Evolutionary conservation across 2,113 vertebrate species (phyloP), one percentile per base, ranked within the genome.

Genomic region (Colinus virginianus): DNA sequence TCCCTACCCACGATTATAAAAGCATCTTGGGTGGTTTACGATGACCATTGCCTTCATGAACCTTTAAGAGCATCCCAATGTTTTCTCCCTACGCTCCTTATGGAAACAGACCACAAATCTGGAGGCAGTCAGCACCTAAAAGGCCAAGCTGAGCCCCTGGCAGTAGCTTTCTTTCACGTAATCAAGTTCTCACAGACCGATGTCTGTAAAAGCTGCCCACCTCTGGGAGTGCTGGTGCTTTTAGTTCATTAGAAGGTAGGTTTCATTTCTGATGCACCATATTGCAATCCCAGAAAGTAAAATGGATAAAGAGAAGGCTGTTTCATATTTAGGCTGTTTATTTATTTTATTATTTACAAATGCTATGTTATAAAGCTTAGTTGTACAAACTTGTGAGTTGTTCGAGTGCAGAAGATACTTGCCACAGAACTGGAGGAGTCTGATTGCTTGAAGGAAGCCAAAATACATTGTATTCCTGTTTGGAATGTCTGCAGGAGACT

Each of bases 101-200:
- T 59, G 30, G 19, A 40, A 40, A 6, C 43, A 46, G 32, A 56
- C 49, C 64, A 63, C 40, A 90, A 68, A 82, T 92, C 79, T 64
- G 58, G 23, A 86, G 69, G 48, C 38, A 56, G 36, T 64, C 36
- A 75, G 34, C 67, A 88, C 26, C 80, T 90, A 13, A 18, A 49
- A 69, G 46, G 84, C 59, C 48, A 85, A 78, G 63, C 40, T 91
- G 53, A 75, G 78, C 28, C 32, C 7, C 70, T 92, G n/a, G 63
- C 25, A 79, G 62, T 92, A 55, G 72, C 90, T 95, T 91, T 90
- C 70, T 90, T 81, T 78, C 70, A 69, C 63, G 46, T 87, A 88
- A 95, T 68, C 20, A 48, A 49, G 30, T 20, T 78, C 58, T 86
- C 78, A n/a, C n/a, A 76, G 46, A 55, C 23, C 64, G 92, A 34